Base-by-base conservation (phyloP, 2,888 invertebrate genomes). In the Acronicta alni region DNA sequence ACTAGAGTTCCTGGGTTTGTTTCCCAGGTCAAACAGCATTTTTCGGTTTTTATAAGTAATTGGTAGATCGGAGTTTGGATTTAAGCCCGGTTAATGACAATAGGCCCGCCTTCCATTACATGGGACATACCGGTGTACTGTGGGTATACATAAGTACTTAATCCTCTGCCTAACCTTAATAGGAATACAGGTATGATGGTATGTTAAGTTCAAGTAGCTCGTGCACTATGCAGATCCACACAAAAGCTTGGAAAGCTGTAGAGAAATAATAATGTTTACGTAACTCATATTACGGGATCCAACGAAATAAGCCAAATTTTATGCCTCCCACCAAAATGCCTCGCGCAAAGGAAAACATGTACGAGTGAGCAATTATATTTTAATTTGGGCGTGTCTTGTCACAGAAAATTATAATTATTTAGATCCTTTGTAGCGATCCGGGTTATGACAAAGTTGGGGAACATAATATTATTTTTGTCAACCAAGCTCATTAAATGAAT, bases 361-460 rank as follows among this genome's bases (percentile, higher is more conserved):
- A 37, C 46, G 67, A 63, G 51, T 26, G 42, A 71, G 58, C 56
- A 71, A 70, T 71, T 70, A 70, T 54, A 57, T 67, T 67, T 67
- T 63, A 70, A 70, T 70, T 67, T 70, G 67, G 56, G 53, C 44
- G 57, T 54, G 45, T 56, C 63, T 71, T 46, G 58, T 58, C 56
- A 46, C 49, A 39, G 53, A 44, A 58, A 38, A 67, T 71, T 66
- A 23, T 44, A 9, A 62, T 71, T 71, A 63, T 58, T 55, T 42
- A 59, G 44, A 38, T 38, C 37, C 39, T 12, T 16, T 17, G 23
- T 23, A 42, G 37, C 39, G 30, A 66, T 39, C 15, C 46, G 39
- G 59, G 47, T 49, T 15, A 52, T 55, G 44, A 18, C 44, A 54
- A 55, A 54, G 37, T 52, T 55, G 26, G 10, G n/a, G 43, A 38